phyloP scores from a whole-genome alignment of 1,140 invertebrate genomes.

The Branchinecta lynchi region DNA sequence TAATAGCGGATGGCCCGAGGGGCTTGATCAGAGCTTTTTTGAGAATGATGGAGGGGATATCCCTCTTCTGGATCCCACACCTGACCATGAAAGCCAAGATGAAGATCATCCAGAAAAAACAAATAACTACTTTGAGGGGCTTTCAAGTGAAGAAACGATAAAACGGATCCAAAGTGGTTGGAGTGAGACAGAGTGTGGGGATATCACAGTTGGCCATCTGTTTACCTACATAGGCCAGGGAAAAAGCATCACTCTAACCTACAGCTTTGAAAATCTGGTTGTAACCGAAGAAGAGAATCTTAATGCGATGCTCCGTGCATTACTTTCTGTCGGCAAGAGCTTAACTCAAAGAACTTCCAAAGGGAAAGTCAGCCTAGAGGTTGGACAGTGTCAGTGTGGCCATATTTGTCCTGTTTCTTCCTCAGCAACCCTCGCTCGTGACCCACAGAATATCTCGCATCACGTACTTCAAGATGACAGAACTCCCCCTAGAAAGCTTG shows the following conservation, averaged over 20 bases:
- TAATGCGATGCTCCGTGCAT: neutral
- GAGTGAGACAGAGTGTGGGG: neutral
- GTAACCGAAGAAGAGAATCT: neutral
- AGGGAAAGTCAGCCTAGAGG: neutral
- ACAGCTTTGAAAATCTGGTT: neutral
- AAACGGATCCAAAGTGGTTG: neutral
- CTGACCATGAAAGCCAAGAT: neutral
- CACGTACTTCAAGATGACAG: too few relatives aligned
- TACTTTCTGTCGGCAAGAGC: neutral
- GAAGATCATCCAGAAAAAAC: neutral
- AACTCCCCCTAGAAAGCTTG: too few relatives aligned
- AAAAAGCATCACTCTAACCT: neutral
- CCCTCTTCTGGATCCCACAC: neutral
- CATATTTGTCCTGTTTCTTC: neutral
- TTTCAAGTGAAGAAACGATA: neutral
- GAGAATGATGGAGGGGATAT: too few relatives aligned
- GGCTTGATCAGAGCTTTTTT: too few relatives aligned
- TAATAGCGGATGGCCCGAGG: too few relatives aligned
- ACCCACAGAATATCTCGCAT: too few relatives aligned
- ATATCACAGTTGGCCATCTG: neutral
- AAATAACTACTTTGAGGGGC: neutral
- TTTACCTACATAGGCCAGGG: neutral
- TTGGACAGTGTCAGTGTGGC: neutral
- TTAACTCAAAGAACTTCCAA: neutral
- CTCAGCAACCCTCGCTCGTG: too few relatives aligned